Evolutionary conservation across 2,888 invertebrate species (phyloP), one percentile per base, ranked within the genome.

Genomic region (Galeopsomyia nigrocyanea): DNA sequence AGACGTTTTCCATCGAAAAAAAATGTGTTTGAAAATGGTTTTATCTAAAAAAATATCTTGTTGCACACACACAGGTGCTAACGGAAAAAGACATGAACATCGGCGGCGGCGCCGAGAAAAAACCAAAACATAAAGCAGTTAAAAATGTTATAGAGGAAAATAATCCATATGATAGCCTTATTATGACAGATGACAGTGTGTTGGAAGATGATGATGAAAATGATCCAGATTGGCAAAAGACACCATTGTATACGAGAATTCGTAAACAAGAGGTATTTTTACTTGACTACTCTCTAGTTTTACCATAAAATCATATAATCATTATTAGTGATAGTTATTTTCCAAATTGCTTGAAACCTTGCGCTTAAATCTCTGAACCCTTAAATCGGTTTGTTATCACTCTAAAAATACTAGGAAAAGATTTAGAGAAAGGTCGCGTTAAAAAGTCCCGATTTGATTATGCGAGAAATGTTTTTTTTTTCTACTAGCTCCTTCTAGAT

Each of bases 171-270:
- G 71, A 77, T 61, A 47, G n/a, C 16, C 49, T 63, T 10, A 22
- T 47, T 1, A 49, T 71, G 0, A 75, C 78, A 10, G 82, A 83
- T 60, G 81, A 82, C 2, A 82, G 80, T 76, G 60, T 79, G 13
- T 66, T 76, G 0, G 65, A 71, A 10, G 88, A 89, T 77, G 87
- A 89, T 77, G 63, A 79, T 0, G 80, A 83, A 46, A 86, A 86
- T 5, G 93, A 93, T 82, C 93, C 93, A 0, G 93, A 93, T 79
- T 93, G 93, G 93, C 86, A 86, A 49, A 89, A 89, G 51, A 93
- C 93, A 1, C 93, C 93, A 0, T 82, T 92, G 0, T 90, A 88
- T 68, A 90, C 88, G 76, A 88, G 85, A 60, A 79, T 87, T 58
- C 80, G 79, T 57, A 84, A 80, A 56, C 73, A 84, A 56, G 80